A percentile compares a stretch with the other conserved stretches of the same genome.
Conservation (phyloP, 2,113 vertebrate species). For the Hippolais icterina region DNA sequence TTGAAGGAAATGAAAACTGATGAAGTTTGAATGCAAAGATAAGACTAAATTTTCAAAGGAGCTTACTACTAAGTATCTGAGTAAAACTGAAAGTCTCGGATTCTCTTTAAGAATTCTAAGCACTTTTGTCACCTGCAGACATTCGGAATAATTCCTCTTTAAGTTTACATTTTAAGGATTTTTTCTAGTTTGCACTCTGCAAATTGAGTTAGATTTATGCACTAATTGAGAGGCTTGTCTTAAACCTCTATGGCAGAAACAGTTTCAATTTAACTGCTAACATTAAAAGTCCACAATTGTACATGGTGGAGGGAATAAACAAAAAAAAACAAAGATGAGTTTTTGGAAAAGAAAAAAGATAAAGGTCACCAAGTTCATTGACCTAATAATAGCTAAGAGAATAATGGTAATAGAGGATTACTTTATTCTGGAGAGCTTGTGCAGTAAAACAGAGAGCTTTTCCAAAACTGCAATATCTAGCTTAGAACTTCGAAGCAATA, state of each 20-base stretch:
- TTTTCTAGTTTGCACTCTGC: background rate
- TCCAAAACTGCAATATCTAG: slow-evolving; percentile 80
- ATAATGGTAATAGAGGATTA: slow-evolving; percentile 54
- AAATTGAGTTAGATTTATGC: background rate
- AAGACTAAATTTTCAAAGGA: background rate
- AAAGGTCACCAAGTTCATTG: background rate
- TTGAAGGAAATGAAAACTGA: background rate
- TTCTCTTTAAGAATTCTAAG: background rate
- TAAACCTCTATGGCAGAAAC: background rate
- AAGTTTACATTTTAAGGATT: background rate
- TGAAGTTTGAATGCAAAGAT: background rate
- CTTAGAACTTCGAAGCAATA: slow-evolving; percentile 79
- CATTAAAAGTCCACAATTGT: background rate
- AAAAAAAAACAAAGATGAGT: background rate
- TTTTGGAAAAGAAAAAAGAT: background rate
- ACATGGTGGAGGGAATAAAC: background rate
- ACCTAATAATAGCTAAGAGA: background rate
- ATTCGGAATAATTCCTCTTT: background rate
- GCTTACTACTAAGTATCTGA: background rate
- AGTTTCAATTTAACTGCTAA: background rate
- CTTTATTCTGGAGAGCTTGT: slow-evolving; percentile 92
- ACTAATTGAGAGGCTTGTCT: background rate
- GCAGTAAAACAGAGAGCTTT: slow-evolving; percentile 87
- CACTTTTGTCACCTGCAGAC: background rate
- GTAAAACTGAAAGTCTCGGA: background rate